Conservation (phyloP, 2,888 invertebrate species). For the Yponomeuta malinellus region DNA sequence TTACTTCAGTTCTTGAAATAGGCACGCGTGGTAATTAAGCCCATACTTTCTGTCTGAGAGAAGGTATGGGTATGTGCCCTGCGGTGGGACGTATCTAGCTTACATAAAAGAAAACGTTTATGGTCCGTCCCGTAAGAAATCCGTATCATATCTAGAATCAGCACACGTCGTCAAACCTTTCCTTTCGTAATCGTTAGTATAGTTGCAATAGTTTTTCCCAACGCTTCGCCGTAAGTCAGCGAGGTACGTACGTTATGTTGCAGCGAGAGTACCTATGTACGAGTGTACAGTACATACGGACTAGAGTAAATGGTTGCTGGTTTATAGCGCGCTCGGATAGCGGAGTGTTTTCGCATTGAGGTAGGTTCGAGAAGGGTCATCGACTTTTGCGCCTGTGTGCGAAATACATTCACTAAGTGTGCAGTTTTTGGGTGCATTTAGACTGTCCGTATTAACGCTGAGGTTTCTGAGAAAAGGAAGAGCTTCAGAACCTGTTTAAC, state of each 20-base stretch:
- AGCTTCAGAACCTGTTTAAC: no score
- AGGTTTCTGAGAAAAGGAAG: no score
- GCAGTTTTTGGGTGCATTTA: conserved; percentile 8
- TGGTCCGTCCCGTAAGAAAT: no score
- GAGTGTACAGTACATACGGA: neutral
- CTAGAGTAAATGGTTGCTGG: neutral
- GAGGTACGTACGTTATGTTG: neutral
- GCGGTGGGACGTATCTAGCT: no score
- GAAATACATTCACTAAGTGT: conserved; percentile 9
- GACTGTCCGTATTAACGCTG: neutral
- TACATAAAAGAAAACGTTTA: no score
- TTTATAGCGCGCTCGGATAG: conserved; percentile 1
- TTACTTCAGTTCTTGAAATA: no score
- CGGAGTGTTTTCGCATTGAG: conserved; percentile 54
- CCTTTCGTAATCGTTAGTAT: no score
- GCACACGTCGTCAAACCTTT: no score
- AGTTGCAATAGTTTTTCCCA: neutral
- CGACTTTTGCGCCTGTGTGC: conserved; percentile 35
- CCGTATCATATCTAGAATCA: no score
- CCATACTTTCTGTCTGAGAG: no score
- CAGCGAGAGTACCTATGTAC: neutral
- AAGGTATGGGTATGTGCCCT: no score
- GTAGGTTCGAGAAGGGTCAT: conserved; percentile 67
- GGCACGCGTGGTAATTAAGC: no score
- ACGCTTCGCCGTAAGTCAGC: neutral